Base-by-base conservation (phyloP, 2,797 vertebrate species). In the Diplodus puntazzo region DNA sequence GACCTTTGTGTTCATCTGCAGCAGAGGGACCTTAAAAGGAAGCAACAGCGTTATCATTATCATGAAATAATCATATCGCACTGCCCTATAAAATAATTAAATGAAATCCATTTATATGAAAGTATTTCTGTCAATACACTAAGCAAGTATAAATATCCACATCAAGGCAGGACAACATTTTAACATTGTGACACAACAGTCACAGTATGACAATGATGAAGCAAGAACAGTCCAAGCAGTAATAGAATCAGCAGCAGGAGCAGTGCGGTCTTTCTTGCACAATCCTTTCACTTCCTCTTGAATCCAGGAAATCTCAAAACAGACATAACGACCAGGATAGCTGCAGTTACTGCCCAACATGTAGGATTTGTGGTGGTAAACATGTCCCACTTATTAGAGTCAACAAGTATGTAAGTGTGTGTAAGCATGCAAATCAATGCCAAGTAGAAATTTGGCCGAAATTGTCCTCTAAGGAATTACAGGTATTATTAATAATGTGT, bases 21-120 rank as follows among this genome's bases (percentile, higher is more conserved):
- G 69, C 73, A 21, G 49, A 46, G 39, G 58, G 18, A 21, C 82
- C 91, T 91, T 10, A 4, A 81, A 46, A 64, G 65, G 23, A 75
- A 20, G 23, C 58, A 10, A 14, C 17, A 2, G 27, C 2, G 11
- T 65, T 39, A 25, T 57, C 3, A 34, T 18, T 14, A 14, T 45
- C 3, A 45, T 45, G 12, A 12, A 45, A 12, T 45, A 3, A 2
- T 45, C 13, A 45, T 45, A 45, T 45, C 12, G 43, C 12, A 45
- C 43, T 12, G 12, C 43, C 4, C 43, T 45, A 12, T 43, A 12
- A 45, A 45, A 45, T 13, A 45, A 13, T 3, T 4, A 13, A 6
- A 6, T 34, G 6, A 34, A 7, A 8, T 8, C 30, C 5, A 34
- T 34, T 34, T 6, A 34, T 34, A 34, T 6, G 30, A 34, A 34